Conservation (phyloP, 2,113 vertebrate genomes). For the Odocoileus virginianus region DNA sequence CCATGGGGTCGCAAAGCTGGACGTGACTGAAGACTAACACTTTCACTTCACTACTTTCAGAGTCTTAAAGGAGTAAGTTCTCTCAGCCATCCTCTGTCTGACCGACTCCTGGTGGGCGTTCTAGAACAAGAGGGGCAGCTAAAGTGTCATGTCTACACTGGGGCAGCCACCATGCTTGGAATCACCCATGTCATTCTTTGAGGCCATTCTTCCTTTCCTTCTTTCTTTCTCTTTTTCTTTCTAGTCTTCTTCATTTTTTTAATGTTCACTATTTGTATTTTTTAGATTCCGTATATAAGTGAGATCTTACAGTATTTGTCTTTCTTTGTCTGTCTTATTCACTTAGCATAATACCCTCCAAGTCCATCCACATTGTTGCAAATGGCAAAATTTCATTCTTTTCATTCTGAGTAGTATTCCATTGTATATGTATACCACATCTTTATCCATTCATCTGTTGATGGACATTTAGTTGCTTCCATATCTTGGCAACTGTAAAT, state of each 20-base stretch:
- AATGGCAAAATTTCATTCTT: neutral
- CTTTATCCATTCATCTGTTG: neutral
- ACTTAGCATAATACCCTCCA: neutral
- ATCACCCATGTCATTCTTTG: accelerated
- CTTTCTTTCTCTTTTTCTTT: neutral
- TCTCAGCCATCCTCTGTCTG: neutral
- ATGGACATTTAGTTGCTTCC: neutral
- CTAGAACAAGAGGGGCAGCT: neutral
- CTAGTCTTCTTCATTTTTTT: neutral
- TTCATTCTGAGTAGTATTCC: neutral
- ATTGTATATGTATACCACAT: neutral
- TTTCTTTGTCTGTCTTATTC: neutral
- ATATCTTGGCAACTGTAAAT: neutral
- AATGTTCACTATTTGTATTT: neutral
- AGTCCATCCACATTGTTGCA: neutral
- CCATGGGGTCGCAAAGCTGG: neutral
- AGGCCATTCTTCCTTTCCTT: neutral
- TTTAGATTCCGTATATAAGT: neutral
- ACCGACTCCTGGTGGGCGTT: neutral
- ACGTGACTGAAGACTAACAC: neutral
- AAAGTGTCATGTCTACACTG: accelerated
- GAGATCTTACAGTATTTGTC: neutral
- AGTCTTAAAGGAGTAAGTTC: neutral
- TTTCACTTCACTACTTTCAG: neutral
- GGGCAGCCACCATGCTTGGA: neutral